Conservation (phyloP, 1,140 invertebrate genomes). For the Aporrectodea caliginosa region DNA sequence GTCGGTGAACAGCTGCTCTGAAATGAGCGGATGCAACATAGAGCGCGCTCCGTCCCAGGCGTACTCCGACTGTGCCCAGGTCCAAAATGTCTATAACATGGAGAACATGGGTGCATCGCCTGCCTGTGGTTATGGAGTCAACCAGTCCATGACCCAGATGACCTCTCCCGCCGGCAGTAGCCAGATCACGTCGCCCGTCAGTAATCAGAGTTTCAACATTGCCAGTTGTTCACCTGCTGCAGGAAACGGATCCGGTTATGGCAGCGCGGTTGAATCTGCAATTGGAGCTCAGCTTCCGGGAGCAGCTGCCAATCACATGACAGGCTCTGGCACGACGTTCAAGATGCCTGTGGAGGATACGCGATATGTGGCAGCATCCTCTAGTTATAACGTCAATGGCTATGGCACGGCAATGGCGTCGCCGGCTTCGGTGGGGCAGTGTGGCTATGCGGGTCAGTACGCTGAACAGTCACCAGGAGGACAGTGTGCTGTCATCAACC, state of each 20-base stretch:
- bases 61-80: slow-evolving; percentile 53
- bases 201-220: slow-evolving; percentile 8
- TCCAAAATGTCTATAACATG: slow-evolving; percentile 33
- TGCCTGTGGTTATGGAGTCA: slow-evolving; percentile 44
- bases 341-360: slow-evolving; percentile 21
- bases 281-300: background rate
- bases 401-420: slow-evolving; percentile 15
- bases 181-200: slow-evolving; percentile 28
- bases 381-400: background rate
- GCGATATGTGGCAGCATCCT: slow-evolving; percentile 12
- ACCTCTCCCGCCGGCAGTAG: slow-evolving; percentile 11
- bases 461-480: background rate
- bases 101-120: slow-evolving; percentile 28
- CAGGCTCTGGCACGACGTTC: slow-evolving; percentile 15
- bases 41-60: slow-evolving; percentile 60
- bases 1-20: slow-evolving; percentile 70
- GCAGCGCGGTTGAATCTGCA: background rate
- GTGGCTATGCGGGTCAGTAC: slow-evolving; percentile 1
- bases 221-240: background rate
- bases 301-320: background rate
- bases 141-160: slow-evolving; percentile 32
- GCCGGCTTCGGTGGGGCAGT: background rate
- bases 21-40: slow-evolving; percentile 65
- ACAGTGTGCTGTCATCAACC: slow-evolving; percentile 12
- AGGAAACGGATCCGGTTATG: slow-evolving; percentile 1